These are phyloP conservation scores for Yponomeuta malinellus DNA, from an alignment of 2,888 invertebrate species.

Conservation along the genomic window DNA sequence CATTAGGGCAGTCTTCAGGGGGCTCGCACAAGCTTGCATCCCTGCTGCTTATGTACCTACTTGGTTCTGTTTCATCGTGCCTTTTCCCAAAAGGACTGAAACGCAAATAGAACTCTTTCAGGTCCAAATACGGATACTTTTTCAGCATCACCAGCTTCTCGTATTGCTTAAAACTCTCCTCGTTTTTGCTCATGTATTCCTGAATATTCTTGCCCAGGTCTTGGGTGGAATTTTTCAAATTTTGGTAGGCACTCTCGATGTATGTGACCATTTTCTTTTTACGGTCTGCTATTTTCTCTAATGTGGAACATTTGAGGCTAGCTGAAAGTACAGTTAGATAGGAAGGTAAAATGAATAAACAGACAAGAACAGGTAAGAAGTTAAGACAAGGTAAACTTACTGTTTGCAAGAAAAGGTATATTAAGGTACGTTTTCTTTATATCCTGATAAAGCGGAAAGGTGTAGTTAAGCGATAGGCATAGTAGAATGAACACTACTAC, in stretches of 20 bases:
- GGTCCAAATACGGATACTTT: conserved; percentile 61
- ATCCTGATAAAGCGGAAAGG: conserved; percentile 47
- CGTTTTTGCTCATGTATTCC: conserved; percentile 33
- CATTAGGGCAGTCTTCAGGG: conserved; percentile 44
- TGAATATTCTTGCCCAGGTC: conserved; percentile 31
- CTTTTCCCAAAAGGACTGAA: conserved; percentile 33
- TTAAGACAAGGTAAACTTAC: conserved; percentile 25
- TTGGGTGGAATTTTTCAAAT: conserved; percentile 37
- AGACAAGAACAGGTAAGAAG: not conserved
- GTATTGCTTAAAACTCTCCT: conserved; percentile 51
- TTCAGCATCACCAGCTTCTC: conserved; percentile 64
- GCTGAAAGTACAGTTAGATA: not conserved
- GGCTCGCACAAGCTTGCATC: conserved; percentile 23
- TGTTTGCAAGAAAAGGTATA: conserved; percentile 21
- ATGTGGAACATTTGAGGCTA: conserved; percentile 12
- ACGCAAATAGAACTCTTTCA: conserved; percentile 52
- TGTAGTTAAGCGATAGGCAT: conserved; percentile 51
- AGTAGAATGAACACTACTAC: conserved; percentile 41
- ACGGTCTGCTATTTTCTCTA: conserved; percentile 26
- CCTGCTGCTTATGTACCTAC: not conserved
- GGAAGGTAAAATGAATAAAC: not conserved
- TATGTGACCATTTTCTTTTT: conserved; percentile 39
- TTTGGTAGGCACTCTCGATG: conserved; percentile 35
- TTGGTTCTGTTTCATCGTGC: not conserved
- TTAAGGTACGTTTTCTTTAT: conserved; percentile 23